Evolutionary conservation across 2,888 invertebrate genomes (phyloP).

Genomic region (Orthonevra nobilis): DNA sequence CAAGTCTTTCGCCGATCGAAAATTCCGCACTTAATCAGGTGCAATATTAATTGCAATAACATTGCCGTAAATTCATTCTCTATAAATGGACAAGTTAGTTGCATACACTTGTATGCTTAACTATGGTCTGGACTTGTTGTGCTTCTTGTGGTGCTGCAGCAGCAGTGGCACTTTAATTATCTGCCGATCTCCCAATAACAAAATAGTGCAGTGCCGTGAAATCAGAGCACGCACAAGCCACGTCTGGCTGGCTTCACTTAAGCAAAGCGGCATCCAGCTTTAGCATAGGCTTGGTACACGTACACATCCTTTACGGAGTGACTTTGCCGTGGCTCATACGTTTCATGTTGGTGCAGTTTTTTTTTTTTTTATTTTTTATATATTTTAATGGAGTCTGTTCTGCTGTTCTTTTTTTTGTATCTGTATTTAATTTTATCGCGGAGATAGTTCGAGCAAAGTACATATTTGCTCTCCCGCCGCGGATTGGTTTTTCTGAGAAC

Average conservation of each 20-base stretch:
- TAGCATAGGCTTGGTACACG: conserved; percentile 7
- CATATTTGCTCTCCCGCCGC: conserved; percentile 31
- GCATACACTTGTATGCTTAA: conserved; percentile 1
- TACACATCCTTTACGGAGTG: conserved; percentile 9
- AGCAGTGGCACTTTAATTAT: conserved; percentile 56
- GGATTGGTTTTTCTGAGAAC: conserved; percentile 16
- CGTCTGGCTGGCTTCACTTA: not conserved
- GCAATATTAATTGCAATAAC: conserved; percentile 68
- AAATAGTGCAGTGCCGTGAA: conserved; percentile 59
- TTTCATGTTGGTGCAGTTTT: conserved; percentile 31
- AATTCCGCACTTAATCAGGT: conserved; percentile 66
- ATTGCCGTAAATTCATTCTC: conserved; percentile 66
- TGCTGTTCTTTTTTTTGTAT: conserved; percentile 9
- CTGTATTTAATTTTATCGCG: conserved; percentile 12
- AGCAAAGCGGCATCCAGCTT: conserved; percentile 15
- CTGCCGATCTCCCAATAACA: conserved; percentile 49
- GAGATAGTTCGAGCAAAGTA: conserved; percentile 33
- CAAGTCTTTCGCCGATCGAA: conserved; percentile 18
- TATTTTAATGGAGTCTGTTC: conserved; percentile 14
- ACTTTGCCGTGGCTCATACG: conserved; percentile 4
- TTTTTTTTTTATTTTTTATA: not conserved
- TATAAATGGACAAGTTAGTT: conserved; percentile 59
- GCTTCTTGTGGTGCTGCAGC: conserved; percentile 16
- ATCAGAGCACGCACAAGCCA: conserved; percentile 66
- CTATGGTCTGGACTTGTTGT: conserved; percentile 10